phyloP scores from a whole-genome alignment of 2,888 invertebrate genomes.

The Eubasilissa splendida region DNA sequence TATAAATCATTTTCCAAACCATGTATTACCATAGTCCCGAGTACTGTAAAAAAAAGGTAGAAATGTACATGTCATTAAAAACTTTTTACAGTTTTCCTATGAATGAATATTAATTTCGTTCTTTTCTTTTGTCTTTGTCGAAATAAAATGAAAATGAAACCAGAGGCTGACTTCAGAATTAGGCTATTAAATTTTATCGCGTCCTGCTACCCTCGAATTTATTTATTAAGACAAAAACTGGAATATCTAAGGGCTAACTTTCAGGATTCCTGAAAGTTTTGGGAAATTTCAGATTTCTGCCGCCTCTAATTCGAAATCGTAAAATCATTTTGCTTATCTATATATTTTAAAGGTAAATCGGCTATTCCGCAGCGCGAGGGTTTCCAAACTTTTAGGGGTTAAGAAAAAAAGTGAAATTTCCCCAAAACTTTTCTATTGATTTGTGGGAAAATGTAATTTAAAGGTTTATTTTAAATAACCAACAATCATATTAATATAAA shows the following conservation, averaged over 20 bases:
- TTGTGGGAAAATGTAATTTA: too few species aligned
- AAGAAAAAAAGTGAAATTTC: too few species aligned
- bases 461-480: too few species aligned
- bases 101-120: conserved; percentile 15
- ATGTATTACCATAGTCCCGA: too few species aligned
- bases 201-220: conserved; percentile 13
- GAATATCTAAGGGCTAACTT: conserved; percentile 18
- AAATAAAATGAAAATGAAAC: conserved; percentile 20
- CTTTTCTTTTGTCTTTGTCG: conserved; percentile 2
- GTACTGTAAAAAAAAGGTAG: too few species aligned
- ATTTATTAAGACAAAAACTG: conserved; percentile 42
- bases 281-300: conserved; percentile 19
- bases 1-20: too few species aligned
- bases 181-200: conserved; percentile 5
- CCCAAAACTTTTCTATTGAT: too few species aligned
- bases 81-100: neutral
- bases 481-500: too few species aligned
- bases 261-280: conserved; percentile 1
- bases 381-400: too few species aligned
- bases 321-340: conserved; percentile 30
- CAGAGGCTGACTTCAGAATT: conserved; percentile 6
- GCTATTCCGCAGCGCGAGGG: neutral
- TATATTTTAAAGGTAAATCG: conserved; percentile 27
- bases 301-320: conserved; percentile 5
- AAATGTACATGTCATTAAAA: conserved; percentile 7